Base-by-base conservation (phyloP, 2,113 vertebrate genomes). In the Podocnemis expansa region DNA sequence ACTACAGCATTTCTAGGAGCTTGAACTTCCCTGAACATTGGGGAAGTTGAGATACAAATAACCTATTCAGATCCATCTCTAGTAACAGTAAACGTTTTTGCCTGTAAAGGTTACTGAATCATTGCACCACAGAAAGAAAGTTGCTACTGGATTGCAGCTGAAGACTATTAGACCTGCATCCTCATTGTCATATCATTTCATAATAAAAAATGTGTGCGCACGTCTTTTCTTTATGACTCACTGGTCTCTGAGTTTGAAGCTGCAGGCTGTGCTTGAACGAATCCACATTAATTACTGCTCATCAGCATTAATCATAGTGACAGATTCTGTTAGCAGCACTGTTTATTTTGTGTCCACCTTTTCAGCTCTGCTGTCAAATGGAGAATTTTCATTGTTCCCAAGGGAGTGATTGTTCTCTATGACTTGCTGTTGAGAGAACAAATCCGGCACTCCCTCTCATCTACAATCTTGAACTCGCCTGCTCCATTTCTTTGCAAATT, bases 281-380 rank as follows among this genome's bases (percentile, higher is more conserved):
- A 95, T 95, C 81, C 55, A 87, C 95, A 95, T 98, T 97, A 97
- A 98, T 98, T 98, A 97, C 75, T 85, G 51, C 94, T 98, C 97
- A 96, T 97, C 96, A 98, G 78, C 97, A 97, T 98, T 97, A 95
- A 97, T 96, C 96, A 96, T 41, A 82, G 78, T 97, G 98, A 97
- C 97, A 98, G 95, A 47, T 95, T 89, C 93, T 93, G 88, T 98
- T 96, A 97, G 94, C 84, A 75, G 82, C 54, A 54, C 89, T 96
- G 92, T 96, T 97, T 97, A 94, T 97, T 98, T 96, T 96, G 89
- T 95, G 96, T 91, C 90, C 94, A 98, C 97, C 96, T 98, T 97
- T 97, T 97, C 97, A 96, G 94, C 90, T 90, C 84, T 84, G 89
- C 92, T 97, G 96, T 97, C 96, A 97, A 88, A 84, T 17, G 55